These are phyloP conservation scores for Tinea semifulvella DNA, from an alignment of 2,888 invertebrate genomes.

Conservation along the genomic window DNA sequence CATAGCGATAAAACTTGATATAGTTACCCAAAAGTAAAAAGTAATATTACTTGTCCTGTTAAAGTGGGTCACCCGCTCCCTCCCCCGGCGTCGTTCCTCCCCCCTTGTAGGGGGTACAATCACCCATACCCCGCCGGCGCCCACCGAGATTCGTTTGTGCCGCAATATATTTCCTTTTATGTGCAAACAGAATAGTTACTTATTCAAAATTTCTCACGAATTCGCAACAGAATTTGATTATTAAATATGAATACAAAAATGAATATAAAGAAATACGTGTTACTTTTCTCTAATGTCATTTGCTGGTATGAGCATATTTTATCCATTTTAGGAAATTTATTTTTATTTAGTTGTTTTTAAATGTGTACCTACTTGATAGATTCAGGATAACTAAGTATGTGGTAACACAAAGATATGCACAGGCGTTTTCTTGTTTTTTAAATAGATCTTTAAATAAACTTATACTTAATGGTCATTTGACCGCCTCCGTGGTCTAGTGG, in stretches of 20 bases:
- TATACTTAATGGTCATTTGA: too few species aligned
- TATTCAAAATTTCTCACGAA: slow-evolving; percentile 68
- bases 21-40: slow-evolving; percentile 68
- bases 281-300: slow-evolving; percentile 6
- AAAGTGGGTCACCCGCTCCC: slow-evolving; percentile 61
- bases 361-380: too few species aligned
- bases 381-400: too few species aligned
- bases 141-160: slow-evolving; percentile 65
- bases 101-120: slow-evolving; percentile 50
- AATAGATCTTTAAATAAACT: too few species aligned
- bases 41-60: slow-evolving; percentile 68
- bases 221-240: slow-evolving; percentile 66
- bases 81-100: slow-evolving; percentile 39
- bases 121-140: slow-evolving; percentile 43
- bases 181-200: slow-evolving; percentile 68
- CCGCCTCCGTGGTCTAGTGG: too few species aligned
- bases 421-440: too few species aligned
- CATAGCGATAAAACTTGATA: slow-evolving; percentile 62
- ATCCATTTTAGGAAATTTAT: too few species aligned
- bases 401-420: too few species aligned
- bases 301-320: background rate
- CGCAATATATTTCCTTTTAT: slow-evolving; percentile 69
- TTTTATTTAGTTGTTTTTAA: too few species aligned
- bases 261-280: slow-evolving; percentile 7
- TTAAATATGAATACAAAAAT: slow-evolving; percentile 15